A percentile compares a stretch with the other conserved stretches of the same genome.
phyloP scores from a whole-genome alignment of 2,888 invertebrate species.

The Cantharis nigra region DNA sequence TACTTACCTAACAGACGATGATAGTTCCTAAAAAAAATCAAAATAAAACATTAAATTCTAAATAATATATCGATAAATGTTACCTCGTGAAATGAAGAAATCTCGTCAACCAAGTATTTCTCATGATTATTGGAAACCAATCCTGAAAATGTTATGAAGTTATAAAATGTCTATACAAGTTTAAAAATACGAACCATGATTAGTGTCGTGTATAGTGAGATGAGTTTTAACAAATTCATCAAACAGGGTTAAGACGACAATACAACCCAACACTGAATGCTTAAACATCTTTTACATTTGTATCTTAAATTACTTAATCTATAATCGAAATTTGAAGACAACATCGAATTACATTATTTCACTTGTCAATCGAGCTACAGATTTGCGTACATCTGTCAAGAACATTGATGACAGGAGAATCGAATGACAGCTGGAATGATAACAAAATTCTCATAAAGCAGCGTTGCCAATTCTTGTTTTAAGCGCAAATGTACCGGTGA shows the following conservation, averaged over 20 bases:
- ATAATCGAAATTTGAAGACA: constrained; percentile 12
- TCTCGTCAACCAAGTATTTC: constrained; percentile 70
- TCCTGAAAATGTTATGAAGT: constrained; percentile 61
- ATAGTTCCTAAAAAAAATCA: constrained; percentile 49
- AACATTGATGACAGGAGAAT: not conserved
- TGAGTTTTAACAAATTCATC: constrained; percentile 70
- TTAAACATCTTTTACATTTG: constrained; percentile 55
- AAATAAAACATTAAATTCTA: not conserved
- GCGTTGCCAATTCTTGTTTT: not conserved
- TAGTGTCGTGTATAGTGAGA: constrained; percentile 73
- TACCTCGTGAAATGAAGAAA: constrained; percentile 63
- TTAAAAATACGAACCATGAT: constrained; percentile 69
- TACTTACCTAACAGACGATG: constrained; percentile 48
- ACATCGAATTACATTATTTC: constrained; percentile 31
- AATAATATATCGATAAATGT: constrained; percentile 19
- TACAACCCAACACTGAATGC: constrained; percentile 64
- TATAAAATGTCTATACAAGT: constrained; percentile 41
- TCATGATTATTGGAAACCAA: constrained; percentile 74
- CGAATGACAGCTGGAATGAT: not conserved
- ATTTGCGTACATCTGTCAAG: constrained; percentile 3
- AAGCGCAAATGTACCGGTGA: not conserved
- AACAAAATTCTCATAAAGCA: not conserved
- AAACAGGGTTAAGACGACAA: constrained; percentile 69
- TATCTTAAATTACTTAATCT: constrained; percentile 7
- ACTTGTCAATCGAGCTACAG: constrained; percentile 30